phyloP scores from a whole-genome alignment of 2,888 invertebrate genomes.

The Amiota communis region DNA sequence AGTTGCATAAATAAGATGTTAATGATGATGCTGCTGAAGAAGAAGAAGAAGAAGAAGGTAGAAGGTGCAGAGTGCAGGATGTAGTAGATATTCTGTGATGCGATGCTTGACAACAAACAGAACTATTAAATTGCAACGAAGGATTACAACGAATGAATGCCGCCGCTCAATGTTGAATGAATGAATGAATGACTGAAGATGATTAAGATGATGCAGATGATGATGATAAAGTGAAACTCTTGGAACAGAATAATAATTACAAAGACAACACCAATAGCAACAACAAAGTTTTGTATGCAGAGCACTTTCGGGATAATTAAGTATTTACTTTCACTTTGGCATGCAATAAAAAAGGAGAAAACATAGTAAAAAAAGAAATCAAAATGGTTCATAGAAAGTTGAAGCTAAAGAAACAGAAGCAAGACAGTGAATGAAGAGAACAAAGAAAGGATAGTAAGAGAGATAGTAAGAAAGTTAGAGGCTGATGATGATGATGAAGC shows the following conservation, averaged over 20 bases:
- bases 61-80: background rate
- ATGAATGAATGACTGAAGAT: too few species aligned
- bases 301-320: constrained; percentile 53
- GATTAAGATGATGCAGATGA: too few species aligned
- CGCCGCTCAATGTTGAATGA: too few species aligned
- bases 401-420: constrained; percentile 31
- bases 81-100: too few species aligned
- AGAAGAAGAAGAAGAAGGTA: too few species aligned
- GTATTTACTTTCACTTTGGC: constrained; percentile 62
- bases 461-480: constrained; percentile 1
- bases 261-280: too few species aligned
- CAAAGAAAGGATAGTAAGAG: constrained; percentile 5
- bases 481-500: background rate
- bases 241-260: too few species aligned
- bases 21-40: background rate
- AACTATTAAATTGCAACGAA: background rate
- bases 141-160: too few species aligned
- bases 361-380: constrained; percentile 33
- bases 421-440: background rate
- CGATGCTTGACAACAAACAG: constrained; percentile 24
- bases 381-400: constrained; percentile 18
- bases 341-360: constrained; percentile 44
- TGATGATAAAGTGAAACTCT: too few species aligned
- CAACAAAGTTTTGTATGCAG: constrained; percentile 40
- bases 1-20: background rate